Evolutionary conservation across 2,113 vertebrate species (phyloP).

Genomic region (Poeciliopsis prolifica): DNA sequence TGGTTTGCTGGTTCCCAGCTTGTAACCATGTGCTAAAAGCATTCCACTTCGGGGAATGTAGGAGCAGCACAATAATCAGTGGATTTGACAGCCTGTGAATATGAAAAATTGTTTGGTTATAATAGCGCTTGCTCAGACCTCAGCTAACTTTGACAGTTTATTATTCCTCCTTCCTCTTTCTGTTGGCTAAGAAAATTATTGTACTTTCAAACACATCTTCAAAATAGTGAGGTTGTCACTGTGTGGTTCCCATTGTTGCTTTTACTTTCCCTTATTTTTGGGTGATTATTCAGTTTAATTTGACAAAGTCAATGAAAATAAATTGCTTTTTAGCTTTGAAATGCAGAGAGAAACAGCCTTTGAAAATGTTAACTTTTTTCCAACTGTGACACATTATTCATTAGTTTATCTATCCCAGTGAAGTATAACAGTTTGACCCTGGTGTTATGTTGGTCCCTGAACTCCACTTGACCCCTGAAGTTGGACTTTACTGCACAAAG

Average conservation of each 20-base stretch:
- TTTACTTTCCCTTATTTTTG: not conserved
- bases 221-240: no score
- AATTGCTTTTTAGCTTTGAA: not conserved
- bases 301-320: not conserved
- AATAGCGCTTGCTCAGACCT: not conserved
- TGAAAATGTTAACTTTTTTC: not conserved
- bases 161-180: not conserved
- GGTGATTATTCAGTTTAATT: not conserved
- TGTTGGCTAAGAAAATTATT: not conserved
- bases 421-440: no score
- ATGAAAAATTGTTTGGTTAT: not conserved
- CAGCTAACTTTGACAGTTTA: not conserved
- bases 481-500: not conserved
- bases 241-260: not conserved
- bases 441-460: not conserved
- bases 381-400: not conserved
- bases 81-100: not conserved
- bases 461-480: not conserved
- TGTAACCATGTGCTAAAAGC: not conserved
- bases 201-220: not conserved
- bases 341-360: not conserved
- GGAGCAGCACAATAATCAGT: not conserved
- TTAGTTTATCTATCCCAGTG: not conserved
- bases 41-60: not conserved
- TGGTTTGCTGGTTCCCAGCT: not conserved